These are phyloP conservation scores for Leuciscus idus DNA, from an alignment of 2,113 vertebrate genomes.

Conservation along the genomic window DNA sequence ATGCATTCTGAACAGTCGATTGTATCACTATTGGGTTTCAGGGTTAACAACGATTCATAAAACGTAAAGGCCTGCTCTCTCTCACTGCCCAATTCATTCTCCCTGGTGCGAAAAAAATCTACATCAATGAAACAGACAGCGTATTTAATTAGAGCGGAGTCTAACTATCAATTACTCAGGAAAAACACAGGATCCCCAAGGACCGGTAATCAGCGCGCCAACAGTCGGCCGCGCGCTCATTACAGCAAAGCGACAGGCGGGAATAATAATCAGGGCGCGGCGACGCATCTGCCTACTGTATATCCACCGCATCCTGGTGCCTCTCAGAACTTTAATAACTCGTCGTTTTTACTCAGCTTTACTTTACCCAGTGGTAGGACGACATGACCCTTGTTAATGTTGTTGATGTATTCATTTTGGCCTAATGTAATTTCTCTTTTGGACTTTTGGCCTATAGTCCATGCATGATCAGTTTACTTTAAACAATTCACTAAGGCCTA, in stretches of 20 bases:
- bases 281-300: slow-evolving; percentile 47
- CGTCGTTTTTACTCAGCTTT: neutral
- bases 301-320: slow-evolving; percentile 47
- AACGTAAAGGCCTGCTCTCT: slow-evolving; percentile 13
- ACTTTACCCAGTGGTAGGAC: slow-evolving; percentile 1
- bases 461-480: neutral
- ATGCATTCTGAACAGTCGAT: neutral
- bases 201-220: slow-evolving; percentile 71
- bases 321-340: slow-evolving; percentile 50
- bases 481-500: too few species aligned
- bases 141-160: slow-evolving; percentile 64
- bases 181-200: slow-evolving; percentile 67
- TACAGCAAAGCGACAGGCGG: slow-evolving; percentile 55
- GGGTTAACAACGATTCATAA: slow-evolving; percentile 48
- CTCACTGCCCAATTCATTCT: slow-evolving; percentile 45
- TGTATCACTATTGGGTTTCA: slow-evolving; percentile 5
- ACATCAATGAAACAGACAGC: slow-evolving; percentile 62
- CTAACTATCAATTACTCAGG: slow-evolving; percentile 67
- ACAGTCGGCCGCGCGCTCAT: slow-evolving; percentile 59
- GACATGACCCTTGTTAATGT: neutral
- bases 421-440: neutral
- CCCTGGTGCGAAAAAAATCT: slow-evolving; percentile 54
- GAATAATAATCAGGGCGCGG: slow-evolving; percentile 60
- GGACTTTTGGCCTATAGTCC: neutral
- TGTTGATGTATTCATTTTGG: neutral